These are phyloP conservation scores for Rhabdomys dilectus DNA, from an alignment of 2,113 vertebrate genomes.

Conservation along the genomic window DNA sequence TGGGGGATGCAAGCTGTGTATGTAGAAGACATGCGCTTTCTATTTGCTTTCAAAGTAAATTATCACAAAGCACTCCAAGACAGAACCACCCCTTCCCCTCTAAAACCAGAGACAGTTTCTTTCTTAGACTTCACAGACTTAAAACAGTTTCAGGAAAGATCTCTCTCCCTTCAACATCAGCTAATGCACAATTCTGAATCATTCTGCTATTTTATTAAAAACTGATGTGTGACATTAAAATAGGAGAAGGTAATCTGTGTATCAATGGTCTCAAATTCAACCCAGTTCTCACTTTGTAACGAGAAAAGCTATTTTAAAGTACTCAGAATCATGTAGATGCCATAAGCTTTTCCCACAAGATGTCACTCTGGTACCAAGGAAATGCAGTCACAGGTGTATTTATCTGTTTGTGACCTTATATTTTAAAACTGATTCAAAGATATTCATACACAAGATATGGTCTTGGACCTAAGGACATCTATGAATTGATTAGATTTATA, in stretches of 20 bases:
- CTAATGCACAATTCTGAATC: conserved; percentile 52
- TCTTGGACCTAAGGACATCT: background rate
- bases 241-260: background rate
- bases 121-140: background rate
- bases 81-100: background rate
- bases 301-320: conserved; percentile 24
- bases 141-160: background rate
- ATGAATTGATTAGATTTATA: conserved; percentile 39
- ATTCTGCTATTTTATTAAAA: conserved; percentile 24
- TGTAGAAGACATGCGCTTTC: background rate
- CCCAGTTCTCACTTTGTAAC: conserved; percentile 12
- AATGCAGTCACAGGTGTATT: conserved; percentile 54
- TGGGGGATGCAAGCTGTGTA: background rate
- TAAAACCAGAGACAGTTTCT: background rate
- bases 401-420: conserved; percentile 72
- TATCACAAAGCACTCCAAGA: background rate
- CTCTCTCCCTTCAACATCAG: background rate
- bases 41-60: conserved; percentile 49
- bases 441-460: background rate
- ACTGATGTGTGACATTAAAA: conserved; percentile 20
- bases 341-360: conserved; percentile 68
- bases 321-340: background rate
- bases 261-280: background rate
- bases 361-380: conserved; percentile 77
- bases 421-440: conserved; percentile 28